Base-by-base conservation (phyloP, 2,113 vertebrate genomes). In the Dissostichus mawsoni region DNA sequence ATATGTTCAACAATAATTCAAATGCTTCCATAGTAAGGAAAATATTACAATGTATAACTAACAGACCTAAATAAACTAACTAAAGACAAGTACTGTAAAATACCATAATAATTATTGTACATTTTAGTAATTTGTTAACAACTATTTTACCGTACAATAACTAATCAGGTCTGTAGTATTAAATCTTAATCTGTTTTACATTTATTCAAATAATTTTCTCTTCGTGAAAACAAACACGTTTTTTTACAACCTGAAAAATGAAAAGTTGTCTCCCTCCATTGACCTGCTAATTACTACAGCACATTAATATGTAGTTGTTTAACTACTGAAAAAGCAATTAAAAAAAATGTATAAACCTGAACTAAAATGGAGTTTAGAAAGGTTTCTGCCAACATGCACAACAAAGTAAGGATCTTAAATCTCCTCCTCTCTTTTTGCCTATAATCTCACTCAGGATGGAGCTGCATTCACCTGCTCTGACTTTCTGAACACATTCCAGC, bases 401-500 rank as follows among this genome's bases (percentile, higher is more conserved):
- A 14, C 44, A 36, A 51, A 16, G 47, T 52, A 11, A 23, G 23
- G 5, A n/a, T 5, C 11, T 13, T 13, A 41, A 25, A 52, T 2
- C 10, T 41, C 16, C 18, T 29, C 33, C 44, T 75, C 64, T 23
- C 47, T 14, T n/a, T 53, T 23, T 29, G 25, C 8, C 18, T 57
- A 69, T 29, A 29, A 29, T 29, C 29, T 29, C 29, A 29, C 29
- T 29, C 29, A 29, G 29, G 29, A 29, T 29, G 29, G 29, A 57
- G 71, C 80, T 69, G 51, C 55, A 5, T 68, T 74, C 66, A 83
- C 58, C 23, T 29, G 29, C 29, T 29, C 29, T 29, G 29, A 4
- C 29, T 29, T 29, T 29, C 29, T 9, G 67, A 71, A 10, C 7
- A 79, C 89, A 90, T 91, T 88, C 84, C 85, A 70, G 25, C 1